A percentile compares a stretch with the other conserved stretches of the same genome.
Evolutionary conservation across 37 sponge, comb jelly and placozoan genomes (phyloP).

Genomic region (Hexactinellida sp.): DNA sequence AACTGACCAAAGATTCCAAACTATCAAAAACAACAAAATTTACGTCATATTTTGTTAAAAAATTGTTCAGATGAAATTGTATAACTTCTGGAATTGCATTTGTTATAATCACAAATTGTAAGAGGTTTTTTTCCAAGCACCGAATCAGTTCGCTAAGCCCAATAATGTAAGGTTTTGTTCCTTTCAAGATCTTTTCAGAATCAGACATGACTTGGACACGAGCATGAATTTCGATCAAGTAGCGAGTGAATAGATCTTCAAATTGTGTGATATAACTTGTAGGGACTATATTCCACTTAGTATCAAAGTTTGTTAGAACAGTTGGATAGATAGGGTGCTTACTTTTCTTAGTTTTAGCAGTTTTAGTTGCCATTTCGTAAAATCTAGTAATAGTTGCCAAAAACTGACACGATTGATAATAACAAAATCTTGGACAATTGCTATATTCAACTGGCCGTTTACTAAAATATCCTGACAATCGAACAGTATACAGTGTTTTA

Average conservation of each 20-base stretch:
- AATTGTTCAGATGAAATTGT: neutral
- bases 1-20: neutral
- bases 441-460: too few relatives aligned
- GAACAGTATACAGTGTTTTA: too few relatives aligned
- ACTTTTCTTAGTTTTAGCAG: neutral
- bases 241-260: neutral
- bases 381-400: too few relatives aligned
- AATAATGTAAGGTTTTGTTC: neutral
- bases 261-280: neutral
- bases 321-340: neutral
- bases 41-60: neutral
- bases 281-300: neutral
- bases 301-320: neutral
- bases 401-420: too few relatives aligned
- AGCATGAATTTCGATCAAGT: neutral
- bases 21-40: neutral
- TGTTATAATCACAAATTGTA: neutral
- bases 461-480: too few relatives aligned
- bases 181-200: neutral
- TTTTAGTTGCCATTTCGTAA: neutral
- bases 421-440: too few relatives aligned
- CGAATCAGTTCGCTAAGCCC: neutral
- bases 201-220: neutral
- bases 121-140: neutral
- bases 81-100: neutral